Evolutionary conservation across 2,797 vertebrate genomes (phyloP).

Genomic region (Podarcis lilfordi): DNA sequence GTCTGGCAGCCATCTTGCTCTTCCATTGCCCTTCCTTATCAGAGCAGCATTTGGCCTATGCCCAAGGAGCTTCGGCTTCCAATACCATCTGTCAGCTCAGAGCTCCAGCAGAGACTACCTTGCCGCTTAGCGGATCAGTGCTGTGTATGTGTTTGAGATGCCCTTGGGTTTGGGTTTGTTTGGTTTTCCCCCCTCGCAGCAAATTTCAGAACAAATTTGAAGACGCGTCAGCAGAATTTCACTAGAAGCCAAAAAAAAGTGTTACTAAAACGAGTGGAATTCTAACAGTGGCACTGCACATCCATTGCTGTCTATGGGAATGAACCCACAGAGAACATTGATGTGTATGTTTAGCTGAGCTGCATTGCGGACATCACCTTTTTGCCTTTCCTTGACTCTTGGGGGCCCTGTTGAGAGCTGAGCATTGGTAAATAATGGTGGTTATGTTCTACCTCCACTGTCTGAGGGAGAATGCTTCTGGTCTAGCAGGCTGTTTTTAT

Average conservation of each 20-base stretch:
- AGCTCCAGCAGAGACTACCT: accelerated
- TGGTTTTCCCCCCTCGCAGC: not conserved
- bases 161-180: not conserved
- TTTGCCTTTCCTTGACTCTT: not conserved
- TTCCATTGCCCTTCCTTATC: not conserved
- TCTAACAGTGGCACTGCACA: too few relatives aligned
- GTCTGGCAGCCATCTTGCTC: accelerated
- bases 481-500: too few relatives aligned
- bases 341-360: not conserved
- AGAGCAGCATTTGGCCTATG: not conserved
- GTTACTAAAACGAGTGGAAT: not conserved
- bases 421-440: not conserved
- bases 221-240: not conserved
- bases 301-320: not conserved
- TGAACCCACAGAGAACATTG: not conserved
- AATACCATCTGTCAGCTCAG: not conserved
- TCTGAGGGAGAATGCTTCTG: too few relatives aligned
- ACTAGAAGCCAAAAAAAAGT: not conserved
- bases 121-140: not conserved
- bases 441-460: too few relatives aligned
- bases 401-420: not conserved
- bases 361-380: not conserved
- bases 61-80: not conserved
- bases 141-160: not conserved
- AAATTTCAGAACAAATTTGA: not conserved